Base-by-base conservation (phyloP, 2,113 vertebrate genomes). In the Pluvianellus socialis region DNA sequence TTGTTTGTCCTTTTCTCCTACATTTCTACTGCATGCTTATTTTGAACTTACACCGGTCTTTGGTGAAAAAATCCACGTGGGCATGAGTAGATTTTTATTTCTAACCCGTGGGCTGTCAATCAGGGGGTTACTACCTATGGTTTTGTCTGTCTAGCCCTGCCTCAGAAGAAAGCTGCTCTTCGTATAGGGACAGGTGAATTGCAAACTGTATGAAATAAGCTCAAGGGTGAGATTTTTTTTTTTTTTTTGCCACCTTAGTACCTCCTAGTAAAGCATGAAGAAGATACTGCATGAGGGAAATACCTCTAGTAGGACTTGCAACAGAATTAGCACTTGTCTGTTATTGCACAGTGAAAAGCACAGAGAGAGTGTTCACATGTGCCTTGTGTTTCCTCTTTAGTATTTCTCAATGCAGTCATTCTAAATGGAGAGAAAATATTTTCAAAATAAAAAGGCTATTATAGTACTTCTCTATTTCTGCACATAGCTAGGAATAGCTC, bases 281-380 rank as follows among this genome's bases (percentile, higher is more conserved):
- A 26, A 77, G 38, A 47, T 62, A 23, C 33, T 35, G 21, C 55
- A 12, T 55, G 49, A 79, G n/a, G 55, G 56, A 79, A 75, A 55
- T 49, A 50, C 5, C n/a, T 90, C 42, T n/a, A 44, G 32, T 17
- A 42, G 61, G 55, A 32, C 35, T 50, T 83, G 66, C 53, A 58
- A 6, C 18, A 58, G 52, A 47, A 40, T 38, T 49, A 75, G 4
- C 45, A 38, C 28, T 73, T 90, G 62, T 49, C 53, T 85, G 47
- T 19, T 83, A 32, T 7, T 84, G 88, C 24, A 21, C 73, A 52
- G 45, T 40, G 40, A 55, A 91, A 72, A 90, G 38, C 44, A 62
- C 55, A 23, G 12, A 53, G 23, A 7, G 40, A 61, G 11, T 23
- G 22, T 81, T 83, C 0, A 1, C 8, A 3, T 2, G 2, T 38